Conservation (phyloP, 1,140 invertebrate genomes). For the Pogonus chalceus region DNA sequence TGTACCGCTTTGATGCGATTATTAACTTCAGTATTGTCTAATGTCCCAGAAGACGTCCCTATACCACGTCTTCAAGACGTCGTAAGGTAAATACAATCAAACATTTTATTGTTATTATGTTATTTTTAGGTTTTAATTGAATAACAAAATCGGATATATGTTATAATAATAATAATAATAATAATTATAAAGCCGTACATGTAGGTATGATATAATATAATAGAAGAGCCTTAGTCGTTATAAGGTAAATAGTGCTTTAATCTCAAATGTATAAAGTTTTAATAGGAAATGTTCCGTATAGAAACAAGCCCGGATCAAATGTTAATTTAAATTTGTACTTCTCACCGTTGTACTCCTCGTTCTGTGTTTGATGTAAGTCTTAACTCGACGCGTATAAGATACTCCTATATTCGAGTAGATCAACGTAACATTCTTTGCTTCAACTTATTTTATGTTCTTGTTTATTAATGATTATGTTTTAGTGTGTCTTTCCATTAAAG, state of each 20-base stretch:
- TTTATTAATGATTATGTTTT: not conserved
- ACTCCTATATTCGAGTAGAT: not conserved
- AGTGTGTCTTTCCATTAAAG: not conserved
- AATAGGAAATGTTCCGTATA: not conserved
- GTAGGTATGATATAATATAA: not conserved
- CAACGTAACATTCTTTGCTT: not conserved
- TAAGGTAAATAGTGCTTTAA: not conserved
- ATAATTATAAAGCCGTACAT: not conserved
- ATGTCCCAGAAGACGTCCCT: constrained; percentile 25
- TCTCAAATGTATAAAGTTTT: not conserved
- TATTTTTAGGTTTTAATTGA: not conserved
- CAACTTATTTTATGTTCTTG: not conserved
- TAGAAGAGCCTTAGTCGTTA: not conserved
- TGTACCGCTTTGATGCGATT: constrained; percentile 36
- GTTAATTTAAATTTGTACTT: not conserved
- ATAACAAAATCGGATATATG: not conserved
- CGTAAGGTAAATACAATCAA: constrained; percentile 36
- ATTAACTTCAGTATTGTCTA: constrained; percentile 30
- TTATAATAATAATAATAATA: not conserved
- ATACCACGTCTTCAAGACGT: constrained; percentile 35
- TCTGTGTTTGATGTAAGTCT: not conserved
- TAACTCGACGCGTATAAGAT: not conserved
- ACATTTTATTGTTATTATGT: not conserved
- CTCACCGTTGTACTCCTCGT: not conserved
- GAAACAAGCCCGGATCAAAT: not conserved